Base-by-base conservation (phyloP, 1,140 invertebrate species). In the Drosophila novamexicana region DNA sequence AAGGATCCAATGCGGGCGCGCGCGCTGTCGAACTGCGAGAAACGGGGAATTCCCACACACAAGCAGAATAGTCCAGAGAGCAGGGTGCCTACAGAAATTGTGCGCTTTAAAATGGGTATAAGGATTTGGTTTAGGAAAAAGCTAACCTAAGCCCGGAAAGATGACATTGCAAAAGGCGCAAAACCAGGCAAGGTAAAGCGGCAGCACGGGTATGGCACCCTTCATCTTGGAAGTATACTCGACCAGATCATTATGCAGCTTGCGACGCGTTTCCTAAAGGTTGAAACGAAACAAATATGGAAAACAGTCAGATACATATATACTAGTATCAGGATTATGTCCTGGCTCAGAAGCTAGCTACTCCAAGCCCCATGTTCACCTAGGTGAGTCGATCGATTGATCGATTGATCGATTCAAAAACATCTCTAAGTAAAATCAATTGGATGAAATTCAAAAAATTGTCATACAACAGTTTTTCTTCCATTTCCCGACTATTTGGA, bases 171-270 rank as follows among this genome's bases (percentile, higher is more conserved):
- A 95, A 12, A 98, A 88, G 34, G 98, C 94, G 91, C 97, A 98
- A 69, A 97, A 94, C 94, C 97, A 96, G 3, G 98, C 97, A 29
- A 98, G 93, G 10, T 94, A 95, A 5, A 97, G 91, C 7, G 98
- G 97, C 76, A 98, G 93, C 77, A 97, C 96, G 0, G 98, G 98
- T 74, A 98, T 98, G 8, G 97, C 97, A 22, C 95, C 97, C 82
- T 96, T 95, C 95, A 98, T 97, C 75, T 96, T 94, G 0, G 97
- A 97, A 59, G 95, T 95, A 88, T 97, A 95, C 77, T 97, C 96
- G 12, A 97, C 95, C 67, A 97, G 93, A 52, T 95, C 94, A 1
- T 94, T 92, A 75, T 97, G 96, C 74, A 97, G 92, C 91, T 97
- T 96, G 92, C 96, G 96, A 93, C 95, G 97, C 92, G 93, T 96